Percentiles rank a stretch among this genome's conserved stretches.
Conservation (phyloP, 2,797 vertebrate species). For the Lepus oiostolus region DNA sequence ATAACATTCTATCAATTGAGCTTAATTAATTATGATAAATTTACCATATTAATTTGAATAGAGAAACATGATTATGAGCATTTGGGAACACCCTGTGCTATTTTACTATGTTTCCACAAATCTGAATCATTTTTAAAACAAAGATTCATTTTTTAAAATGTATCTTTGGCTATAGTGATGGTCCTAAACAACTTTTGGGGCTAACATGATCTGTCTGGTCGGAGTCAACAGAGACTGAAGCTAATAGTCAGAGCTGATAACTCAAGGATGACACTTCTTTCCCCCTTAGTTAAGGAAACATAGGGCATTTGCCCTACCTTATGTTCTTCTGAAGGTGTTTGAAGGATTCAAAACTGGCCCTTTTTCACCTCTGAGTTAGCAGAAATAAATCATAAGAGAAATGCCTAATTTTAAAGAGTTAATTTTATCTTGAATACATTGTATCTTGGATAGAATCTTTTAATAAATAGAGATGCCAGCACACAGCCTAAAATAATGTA, state of each 20-base stretch:
- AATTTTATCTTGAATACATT: slow-evolving; percentile 1
- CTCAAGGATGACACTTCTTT: neutral
- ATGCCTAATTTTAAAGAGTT: neutral
- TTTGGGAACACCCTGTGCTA: neutral
- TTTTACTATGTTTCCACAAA: neutral
- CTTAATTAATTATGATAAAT: neutral
- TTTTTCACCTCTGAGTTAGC: neutral
- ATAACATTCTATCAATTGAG: neutral
- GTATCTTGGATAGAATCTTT: neutral
- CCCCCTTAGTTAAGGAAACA: slow-evolving; percentile 1
- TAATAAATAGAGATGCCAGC: neutral
- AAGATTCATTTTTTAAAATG: neutral
- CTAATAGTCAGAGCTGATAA: slow-evolving; percentile 8
- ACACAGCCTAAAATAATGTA: neutral
- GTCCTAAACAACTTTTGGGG: neutral
- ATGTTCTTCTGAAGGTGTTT: neutral
- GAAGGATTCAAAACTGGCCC: neutral
- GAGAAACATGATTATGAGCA: neutral
- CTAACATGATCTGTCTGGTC: neutral
- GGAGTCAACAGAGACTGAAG: neutral
- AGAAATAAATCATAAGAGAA: neutral
- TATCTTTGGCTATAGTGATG: neutral
- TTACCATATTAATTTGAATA: neutral
- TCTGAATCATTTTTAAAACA: slow-evolving; percentile 34
- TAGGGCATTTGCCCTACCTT: neutral